Base-by-base conservation (phyloP, 2,113 vertebrate genomes). In the Ictalurus punctatus region DNA sequence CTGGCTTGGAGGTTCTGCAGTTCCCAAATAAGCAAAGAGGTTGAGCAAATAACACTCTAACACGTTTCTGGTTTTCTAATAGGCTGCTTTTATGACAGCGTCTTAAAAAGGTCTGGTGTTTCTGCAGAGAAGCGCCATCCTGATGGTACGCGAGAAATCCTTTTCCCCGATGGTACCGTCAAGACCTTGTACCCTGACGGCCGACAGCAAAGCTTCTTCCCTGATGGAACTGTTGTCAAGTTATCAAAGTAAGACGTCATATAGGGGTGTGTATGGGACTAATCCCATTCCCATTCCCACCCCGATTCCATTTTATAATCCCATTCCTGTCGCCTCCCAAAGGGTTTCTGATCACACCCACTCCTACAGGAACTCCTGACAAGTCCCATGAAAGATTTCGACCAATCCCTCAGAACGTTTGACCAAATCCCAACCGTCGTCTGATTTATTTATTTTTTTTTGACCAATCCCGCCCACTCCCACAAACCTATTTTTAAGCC, bases 1-100 rank as follows among this genome's bases (percentile, higher is more conserved):
- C 87, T 83, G 96, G 95, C 65, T 88, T 95, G 84, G 94, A 96
- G 88, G 90, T 95, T 0, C 61, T 96, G 76, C 89, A 91, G 30
- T 95, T 97, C 82, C 93, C 95, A 37, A 96, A 95, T 92, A 95
- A 95, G 83, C 96, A 96, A 92, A 97, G 93, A 85, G 96, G 96
- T 97, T 40, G 37, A 87, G 93, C 2, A 34, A 27, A 25, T 56
- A 16, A 76, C 37, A 17, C 48, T 10, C 37, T 2, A 0, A 44
- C 40, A 48, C 1, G 14, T 67, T 79, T 79, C 44, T 54, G 76
- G 23, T 79, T 54, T 6, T 30, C 30, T 8, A 58, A 30, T 78
- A 23, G 9, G 73, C 25, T 23, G 54, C 9, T 13, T 48, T 48
- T 69, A 10, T 17, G 6, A 65, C 8, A 37, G 40, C 21, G 2